A percentile compares a stretch with the other conserved stretches of the same genome.
Conservation (phyloP, 2,797 vertebrate species). For the Halcyon smyrnensis region DNA sequence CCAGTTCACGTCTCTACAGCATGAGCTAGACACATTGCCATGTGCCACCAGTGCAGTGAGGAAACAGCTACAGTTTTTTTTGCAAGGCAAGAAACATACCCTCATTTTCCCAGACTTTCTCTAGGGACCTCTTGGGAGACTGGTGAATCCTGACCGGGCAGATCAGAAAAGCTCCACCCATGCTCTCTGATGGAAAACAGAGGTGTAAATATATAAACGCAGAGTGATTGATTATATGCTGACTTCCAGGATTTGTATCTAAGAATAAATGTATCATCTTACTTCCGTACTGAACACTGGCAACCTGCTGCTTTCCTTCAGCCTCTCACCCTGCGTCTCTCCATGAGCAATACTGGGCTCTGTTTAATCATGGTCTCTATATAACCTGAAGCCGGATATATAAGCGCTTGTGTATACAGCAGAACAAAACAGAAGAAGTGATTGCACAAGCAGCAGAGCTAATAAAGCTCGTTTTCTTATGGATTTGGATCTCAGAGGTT, state of each 20-base stretch:
- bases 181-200: conserved; percentile 41
- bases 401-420: neutral
- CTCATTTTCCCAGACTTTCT: neutral
- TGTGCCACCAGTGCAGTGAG: neutral
- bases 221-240: conserved; percentile 50
- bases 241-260: conserved; percentile 50
- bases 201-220: conserved; percentile 49
- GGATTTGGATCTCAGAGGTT: neutral
- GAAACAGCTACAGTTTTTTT: neutral
- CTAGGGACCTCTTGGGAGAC: neutral
- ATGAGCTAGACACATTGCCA: neutral
- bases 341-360: neutral
- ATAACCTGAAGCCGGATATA: neutral
- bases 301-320: conserved; percentile 58
- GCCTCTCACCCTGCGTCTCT: neutral
- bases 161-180: conserved; percentile 17
- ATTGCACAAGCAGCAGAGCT: neutral
- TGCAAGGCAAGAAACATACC: neutral
- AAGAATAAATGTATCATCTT: conserved; percentile 49
- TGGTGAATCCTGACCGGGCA: neutral
- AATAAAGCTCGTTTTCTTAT: neutral
- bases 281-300: neutral
- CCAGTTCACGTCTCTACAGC: neutral
- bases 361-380: neutral
- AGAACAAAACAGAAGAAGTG: neutral